These are phyloP conservation scores for Conops quadrifasciatus DNA, from an alignment of 2,888 invertebrate genomes.

Conservation along the genomic window DNA sequence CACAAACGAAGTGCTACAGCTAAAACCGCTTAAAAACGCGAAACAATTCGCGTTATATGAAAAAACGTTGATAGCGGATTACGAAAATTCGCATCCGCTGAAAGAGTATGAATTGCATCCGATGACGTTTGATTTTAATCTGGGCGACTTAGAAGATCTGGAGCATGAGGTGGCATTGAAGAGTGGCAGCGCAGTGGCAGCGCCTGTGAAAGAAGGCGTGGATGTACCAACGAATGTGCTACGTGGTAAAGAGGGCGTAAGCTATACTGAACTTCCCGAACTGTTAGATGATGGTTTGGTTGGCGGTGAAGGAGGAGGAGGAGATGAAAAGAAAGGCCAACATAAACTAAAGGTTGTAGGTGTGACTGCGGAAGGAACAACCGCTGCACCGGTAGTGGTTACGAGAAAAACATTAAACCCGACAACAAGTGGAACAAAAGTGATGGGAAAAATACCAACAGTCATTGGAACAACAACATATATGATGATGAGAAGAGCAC, in stretches of 20 bases:
- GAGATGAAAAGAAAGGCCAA: not conserved
- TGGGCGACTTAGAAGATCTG: slow-evolving; percentile 62
- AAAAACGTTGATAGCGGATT: slow-evolving; percentile 48
- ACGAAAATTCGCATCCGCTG: slow-evolving; percentile 54
- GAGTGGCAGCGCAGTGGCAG: slow-evolving; percentile 46
- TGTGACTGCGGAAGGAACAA: slow-evolving; percentile 29
- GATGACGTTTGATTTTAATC: slow-evolving; percentile 62
- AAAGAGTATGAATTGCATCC: slow-evolving; percentile 61
- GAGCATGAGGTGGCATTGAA: slow-evolving; percentile 59
- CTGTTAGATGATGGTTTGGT: slow-evolving; percentile 25
- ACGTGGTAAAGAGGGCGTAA: slow-evolving; percentile 40
- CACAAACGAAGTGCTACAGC: slow-evolving; percentile 54
- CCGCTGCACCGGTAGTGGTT: too few species aligned
- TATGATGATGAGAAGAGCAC: not conserved
- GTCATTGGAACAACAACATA: slow-evolving; percentile 23
- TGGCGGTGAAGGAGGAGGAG: slow-evolving; percentile 13
- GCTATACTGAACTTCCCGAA: slow-evolving; percentile 46
- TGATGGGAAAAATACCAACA: slow-evolving; percentile 38
- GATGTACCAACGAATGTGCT: slow-evolving; percentile 31
- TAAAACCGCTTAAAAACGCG: slow-evolving; percentile 59
- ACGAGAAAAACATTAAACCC: slow-evolving; percentile 40
- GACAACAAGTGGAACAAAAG: too few species aligned
- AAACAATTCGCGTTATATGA: slow-evolving; percentile 57
- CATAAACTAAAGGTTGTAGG: not conserved
- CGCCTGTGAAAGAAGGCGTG: not conserved